Conservation (phyloP, 2,113 vertebrate species). For the Forbesichthys agassizii region DNA sequence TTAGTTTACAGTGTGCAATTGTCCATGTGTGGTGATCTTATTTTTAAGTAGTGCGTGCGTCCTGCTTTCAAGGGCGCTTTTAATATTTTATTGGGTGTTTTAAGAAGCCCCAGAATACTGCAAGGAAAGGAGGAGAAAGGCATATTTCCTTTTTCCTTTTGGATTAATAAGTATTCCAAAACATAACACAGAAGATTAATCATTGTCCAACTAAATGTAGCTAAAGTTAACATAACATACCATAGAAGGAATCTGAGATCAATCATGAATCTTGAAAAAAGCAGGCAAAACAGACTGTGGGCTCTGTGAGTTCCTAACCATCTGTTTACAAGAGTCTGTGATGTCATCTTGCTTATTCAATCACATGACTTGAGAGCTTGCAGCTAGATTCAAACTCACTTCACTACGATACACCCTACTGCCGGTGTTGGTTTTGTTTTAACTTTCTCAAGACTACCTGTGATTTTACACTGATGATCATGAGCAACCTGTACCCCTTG, state of each 20-base stretch:
- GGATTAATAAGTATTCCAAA: not conserved
- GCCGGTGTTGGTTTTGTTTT: too few species aligned
- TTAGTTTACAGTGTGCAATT: not conserved
- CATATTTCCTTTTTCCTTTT: not conserved
- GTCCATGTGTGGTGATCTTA: not conserved
- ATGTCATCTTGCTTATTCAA: too few species aligned
- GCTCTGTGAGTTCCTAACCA: too few species aligned
- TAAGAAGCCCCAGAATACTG: constrained; percentile 5
- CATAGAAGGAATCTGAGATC: not conserved
- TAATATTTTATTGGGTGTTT: constrained; percentile 66
- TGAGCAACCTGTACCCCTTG: too few species aligned
- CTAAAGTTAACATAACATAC: not conserved
- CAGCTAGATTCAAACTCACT: too few species aligned
- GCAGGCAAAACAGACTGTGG: too few species aligned
- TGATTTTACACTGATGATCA: too few species aligned
- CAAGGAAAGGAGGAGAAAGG: not conserved
- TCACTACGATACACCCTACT: too few species aligned
- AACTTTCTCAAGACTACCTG: too few species aligned
- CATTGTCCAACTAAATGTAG: not conserved
- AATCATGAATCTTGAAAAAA: not conserved
- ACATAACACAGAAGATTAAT: not conserved
- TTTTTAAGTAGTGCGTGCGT: not conserved
- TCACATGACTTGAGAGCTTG: too few species aligned
- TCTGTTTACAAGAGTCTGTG: too few species aligned
- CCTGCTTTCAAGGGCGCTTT: constrained; percentile 38